These are phyloP conservation scores for Pholis gunnellus DNA, from an alignment of 2,113 vertebrate genomes.

Conservation along the genomic window DNA sequence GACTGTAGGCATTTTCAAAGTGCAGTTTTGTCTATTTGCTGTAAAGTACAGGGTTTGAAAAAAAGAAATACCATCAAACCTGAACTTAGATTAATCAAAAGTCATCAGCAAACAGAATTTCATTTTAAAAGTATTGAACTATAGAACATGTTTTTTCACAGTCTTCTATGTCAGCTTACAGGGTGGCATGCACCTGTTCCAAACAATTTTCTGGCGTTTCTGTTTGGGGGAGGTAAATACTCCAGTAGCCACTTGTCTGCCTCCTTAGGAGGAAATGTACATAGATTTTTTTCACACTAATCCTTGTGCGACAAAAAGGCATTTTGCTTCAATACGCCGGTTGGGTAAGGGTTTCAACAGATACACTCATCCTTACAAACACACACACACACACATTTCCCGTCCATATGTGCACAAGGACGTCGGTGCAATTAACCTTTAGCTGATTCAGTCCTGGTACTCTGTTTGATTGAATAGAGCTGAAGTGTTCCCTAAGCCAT, in stretches of 20 bases:
- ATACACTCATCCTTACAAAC: slow-evolving; percentile 64
- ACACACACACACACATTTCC: slow-evolving; percentile 48
- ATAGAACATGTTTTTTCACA: slow-evolving; percentile 8
- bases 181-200: slow-evolving; percentile 77
- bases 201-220: slow-evolving; percentile 57
- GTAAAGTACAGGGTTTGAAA: not conserved
- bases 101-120: not conserved
- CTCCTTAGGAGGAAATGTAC: slow-evolving; percentile 50
- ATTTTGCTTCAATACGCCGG: slow-evolving; percentile 72
- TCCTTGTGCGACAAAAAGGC: slow-evolving; percentile 74
- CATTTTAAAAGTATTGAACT: not conserved
- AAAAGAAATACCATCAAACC: not conserved
- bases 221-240: slow-evolving; percentile 68
- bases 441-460: slow-evolving; percentile 75
- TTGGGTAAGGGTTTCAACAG: slow-evolving; percentile 69
- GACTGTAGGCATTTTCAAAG: not conserved
- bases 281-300: slow-evolving; percentile 60
- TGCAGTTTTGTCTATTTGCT: not conserved
- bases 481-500: slow-evolving; percentile 78
- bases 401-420: slow-evolving; percentile 77
- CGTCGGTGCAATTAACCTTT: slow-evolving; percentile 80
- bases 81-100: not conserved
- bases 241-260: slow-evolving; percentile 77
- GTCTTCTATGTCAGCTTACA: slow-evolving; percentile 16
- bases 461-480: slow-evolving; percentile 77